These are phyloP conservation scores for Zaprionus ornatus DNA, from an alignment of 1,140 invertebrate genomes.

Conservation along the genomic window DNA sequence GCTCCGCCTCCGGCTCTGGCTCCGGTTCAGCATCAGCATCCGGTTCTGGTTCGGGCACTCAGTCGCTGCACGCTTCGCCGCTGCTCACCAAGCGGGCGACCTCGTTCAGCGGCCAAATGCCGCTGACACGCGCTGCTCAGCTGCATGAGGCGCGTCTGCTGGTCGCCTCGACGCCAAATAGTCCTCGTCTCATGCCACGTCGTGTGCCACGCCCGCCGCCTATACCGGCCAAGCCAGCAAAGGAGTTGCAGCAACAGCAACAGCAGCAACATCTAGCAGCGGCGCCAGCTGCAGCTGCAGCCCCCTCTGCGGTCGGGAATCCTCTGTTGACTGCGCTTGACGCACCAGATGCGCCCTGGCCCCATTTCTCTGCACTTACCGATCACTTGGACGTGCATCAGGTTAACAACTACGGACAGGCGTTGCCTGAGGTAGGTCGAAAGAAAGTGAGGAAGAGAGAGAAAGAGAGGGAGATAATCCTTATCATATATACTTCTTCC, in stretches of 20 bases:
- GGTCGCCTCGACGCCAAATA: slow-evolving; percentile 87
- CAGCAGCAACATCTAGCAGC: not conserved
- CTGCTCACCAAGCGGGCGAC: slow-evolving; percentile 77
- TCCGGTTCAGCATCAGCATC: slow-evolving; percentile 36
- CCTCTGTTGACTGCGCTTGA: slow-evolving; percentile 63
- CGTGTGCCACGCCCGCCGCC: slow-evolving; percentile 86
- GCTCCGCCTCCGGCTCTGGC: slow-evolving; percentile 17
- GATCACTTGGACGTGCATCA: slow-evolving; percentile 80
- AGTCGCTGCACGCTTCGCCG: slow-evolving; percentile 73
- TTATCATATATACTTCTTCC: not conserved
- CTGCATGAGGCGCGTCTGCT: slow-evolving; percentile 28
- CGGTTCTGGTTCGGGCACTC: slow-evolving; percentile 51
- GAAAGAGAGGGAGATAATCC: not conserved
- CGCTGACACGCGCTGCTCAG: slow-evolving; percentile 54
- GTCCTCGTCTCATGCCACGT: slow-evolving; percentile 88
- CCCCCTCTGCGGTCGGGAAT: slow-evolving; percentile 32
- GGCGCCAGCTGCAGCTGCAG: not conserved
- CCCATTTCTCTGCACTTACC: slow-evolving; percentile 77
- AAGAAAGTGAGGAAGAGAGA: not conserved
- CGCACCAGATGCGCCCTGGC: slow-evolving; percentile 78
- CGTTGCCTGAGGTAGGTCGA: slow-evolving; percentile 68
- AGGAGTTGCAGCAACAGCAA: slow-evolving; percentile 23
- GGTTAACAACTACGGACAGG: slow-evolving; percentile 80
- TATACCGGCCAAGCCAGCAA: slow-evolving; percentile 80
- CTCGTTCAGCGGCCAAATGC: slow-evolving; percentile 78